These are phyloP conservation scores for Dendrocincla fuliginosa DNA, from an alignment of 2,797 vertebrate genomes.

Conservation along the genomic window DNA sequence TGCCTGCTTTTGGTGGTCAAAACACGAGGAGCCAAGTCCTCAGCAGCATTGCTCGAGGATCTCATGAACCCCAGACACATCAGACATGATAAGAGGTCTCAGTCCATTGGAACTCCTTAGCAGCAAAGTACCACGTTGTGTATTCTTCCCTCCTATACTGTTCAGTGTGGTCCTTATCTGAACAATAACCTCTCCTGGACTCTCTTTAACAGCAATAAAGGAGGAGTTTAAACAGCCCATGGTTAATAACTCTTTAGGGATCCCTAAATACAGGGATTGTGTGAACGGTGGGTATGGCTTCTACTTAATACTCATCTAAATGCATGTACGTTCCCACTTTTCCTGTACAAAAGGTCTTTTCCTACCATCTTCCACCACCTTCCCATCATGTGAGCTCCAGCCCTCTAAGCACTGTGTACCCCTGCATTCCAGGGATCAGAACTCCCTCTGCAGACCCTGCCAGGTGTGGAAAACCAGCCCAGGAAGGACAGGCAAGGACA, in stretches of 20 bases:
- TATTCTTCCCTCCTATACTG: fast-evolving
- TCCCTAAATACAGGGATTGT: background rate
- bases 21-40: fast-evolving
- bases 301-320: background rate
- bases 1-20: fast-evolving
- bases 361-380: fast-evolving
- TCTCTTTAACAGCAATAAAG: background rate
- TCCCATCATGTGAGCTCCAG: background rate
- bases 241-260: background rate
- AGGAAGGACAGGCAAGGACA: background rate
- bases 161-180: background rate
- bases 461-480: fast-evolving
- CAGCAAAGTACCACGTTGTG: fast-evolving
- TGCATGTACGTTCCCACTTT: fast-evolving
- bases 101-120: fast-evolving
- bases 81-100: background rate
- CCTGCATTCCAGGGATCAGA: background rate
- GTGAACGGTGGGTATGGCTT: background rate
- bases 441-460: background rate
- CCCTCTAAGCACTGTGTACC: fast-evolving
- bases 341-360: fast-evolving
- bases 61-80: background rate
- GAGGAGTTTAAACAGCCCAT: background rate
- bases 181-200: background rate
- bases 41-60: background rate